These are phyloP conservation scores for Calyptommatus sinebrachiatus DNA, from an alignment of 2,113 vertebrate genomes.

Conservation along the genomic window DNA sequence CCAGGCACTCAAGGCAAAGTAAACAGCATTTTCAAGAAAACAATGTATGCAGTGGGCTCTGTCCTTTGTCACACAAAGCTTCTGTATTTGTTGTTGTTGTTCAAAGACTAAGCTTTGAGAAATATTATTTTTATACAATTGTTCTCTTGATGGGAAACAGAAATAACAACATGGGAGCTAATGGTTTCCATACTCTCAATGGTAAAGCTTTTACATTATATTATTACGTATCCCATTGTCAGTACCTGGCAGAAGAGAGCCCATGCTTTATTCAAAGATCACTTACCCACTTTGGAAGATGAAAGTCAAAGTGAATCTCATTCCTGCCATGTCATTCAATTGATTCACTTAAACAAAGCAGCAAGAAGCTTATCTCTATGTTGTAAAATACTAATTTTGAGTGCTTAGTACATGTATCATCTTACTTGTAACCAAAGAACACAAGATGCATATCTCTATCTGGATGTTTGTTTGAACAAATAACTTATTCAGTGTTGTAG, in stretches of 20 bases:
- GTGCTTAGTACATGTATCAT: not conserved
- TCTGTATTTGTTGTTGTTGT: constrained; percentile 22
- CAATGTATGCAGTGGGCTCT: constrained; percentile 12
- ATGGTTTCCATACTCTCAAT: constrained; percentile 16
- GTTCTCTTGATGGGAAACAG: constrained; percentile 17
- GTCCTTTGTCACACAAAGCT: constrained; percentile 4
- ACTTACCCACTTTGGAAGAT: not conserved
- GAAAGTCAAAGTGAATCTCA: not conserved
- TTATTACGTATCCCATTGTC: not conserved
- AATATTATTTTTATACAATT: constrained; percentile 1
- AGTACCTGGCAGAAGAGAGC: not conserved
- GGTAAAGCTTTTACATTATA: constrained; percentile 2
- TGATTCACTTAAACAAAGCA: not conserved
- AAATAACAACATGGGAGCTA: not conserved
- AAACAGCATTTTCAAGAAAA: constrained; percentile 9
- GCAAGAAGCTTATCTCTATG: not conserved
- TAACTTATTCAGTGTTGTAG: no score
- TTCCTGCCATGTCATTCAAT: no score
- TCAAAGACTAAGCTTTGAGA: constrained; percentile 15
- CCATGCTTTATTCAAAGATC: not conserved
- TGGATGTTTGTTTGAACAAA: not conserved
- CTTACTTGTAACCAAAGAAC: not conserved
- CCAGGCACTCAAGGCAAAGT: constrained; percentile 13
- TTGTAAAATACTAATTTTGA: not conserved
- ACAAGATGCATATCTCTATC: not conserved